Conservation (phyloP, 53 echinoderm and acorn worm genomes). For the Mesocentrotus franciscanus region DNA sequence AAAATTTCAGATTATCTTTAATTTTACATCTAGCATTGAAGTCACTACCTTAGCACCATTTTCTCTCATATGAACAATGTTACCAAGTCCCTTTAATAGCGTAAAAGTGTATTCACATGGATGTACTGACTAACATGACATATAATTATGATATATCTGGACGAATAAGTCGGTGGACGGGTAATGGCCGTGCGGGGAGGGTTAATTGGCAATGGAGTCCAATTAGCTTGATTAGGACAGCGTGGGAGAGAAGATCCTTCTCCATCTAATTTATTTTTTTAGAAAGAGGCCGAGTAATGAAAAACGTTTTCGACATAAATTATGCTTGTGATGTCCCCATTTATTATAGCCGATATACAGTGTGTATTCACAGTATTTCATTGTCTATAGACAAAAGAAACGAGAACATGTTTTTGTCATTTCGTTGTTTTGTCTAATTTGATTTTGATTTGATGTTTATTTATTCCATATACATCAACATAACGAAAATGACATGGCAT, state of each 20-base stretch:
- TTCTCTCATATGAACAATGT: too few species aligned
- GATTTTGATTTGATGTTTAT: too few species aligned
- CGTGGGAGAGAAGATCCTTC: neutral
- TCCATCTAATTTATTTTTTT: constrained; percentile 33
- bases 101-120: neutral
- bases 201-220: constrained; percentile 39
- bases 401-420: too few species aligned
- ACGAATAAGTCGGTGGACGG: neutral
- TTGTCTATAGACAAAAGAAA: too few species aligned
- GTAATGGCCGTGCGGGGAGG: neutral
- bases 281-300: neutral
- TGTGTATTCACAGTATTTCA: neutral
- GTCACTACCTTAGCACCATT: too few species aligned
- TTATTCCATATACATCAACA: too few species aligned
- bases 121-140: neutral
- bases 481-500: too few species aligned
- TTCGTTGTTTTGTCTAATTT: too few species aligned
- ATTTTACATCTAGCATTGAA: too few species aligned
- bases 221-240: constrained; percentile 34
- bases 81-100: too few species aligned
- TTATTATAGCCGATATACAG: neutral
- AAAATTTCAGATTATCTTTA: too few species aligned
- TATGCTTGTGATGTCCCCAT: neutral
- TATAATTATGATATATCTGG: neutral
- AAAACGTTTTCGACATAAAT: constrained; percentile 35